A percentile compares a stretch with the other conserved stretches of the same genome.
Evolutionary conservation across 2,113 vertebrate species (phyloP).

Genomic region (Leiothrix lutea): DNA sequence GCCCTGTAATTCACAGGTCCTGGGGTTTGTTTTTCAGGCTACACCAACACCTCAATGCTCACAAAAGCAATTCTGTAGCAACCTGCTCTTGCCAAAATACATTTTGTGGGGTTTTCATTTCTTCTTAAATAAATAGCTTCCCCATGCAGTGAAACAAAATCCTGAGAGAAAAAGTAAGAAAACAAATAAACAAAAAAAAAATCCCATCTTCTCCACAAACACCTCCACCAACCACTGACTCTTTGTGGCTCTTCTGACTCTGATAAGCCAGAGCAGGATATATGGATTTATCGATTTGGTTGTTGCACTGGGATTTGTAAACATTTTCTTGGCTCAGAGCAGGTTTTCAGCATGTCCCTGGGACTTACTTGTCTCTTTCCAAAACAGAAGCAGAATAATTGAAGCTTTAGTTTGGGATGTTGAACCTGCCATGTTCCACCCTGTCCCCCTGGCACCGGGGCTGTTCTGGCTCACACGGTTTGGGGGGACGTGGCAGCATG

Average conservation of each 20-base stretch:
- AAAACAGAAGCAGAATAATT: neutral
- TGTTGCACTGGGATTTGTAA: slow-evolving; percentile 4
- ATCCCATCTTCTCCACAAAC: neutral
- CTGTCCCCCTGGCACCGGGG: neutral
- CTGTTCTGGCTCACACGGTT: fast-evolving
- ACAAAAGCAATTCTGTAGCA: neutral
- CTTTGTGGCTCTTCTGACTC: neutral
- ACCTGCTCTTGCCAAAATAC: neutral
- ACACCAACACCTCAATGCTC: neutral
- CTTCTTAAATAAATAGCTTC: neutral
- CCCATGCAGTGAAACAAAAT: neutral
- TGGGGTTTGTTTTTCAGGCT: neutral
- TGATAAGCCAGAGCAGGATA: neutral
- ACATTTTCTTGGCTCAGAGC: neutral
- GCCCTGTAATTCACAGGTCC: neutral
- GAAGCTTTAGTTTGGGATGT: neutral
- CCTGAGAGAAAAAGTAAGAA: neutral
- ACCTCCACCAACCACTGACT: neutral
- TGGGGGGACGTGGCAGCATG: fast-evolving
- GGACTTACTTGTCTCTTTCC: neutral
- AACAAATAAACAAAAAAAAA: neutral
- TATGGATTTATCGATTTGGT: neutral
- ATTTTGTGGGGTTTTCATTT: neutral
- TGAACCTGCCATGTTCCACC: neutral
- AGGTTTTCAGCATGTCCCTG: neutral